phyloP scores from a whole-genome alignment of 1,140 invertebrate genomes.

The Coboldia fuscipes region DNA sequence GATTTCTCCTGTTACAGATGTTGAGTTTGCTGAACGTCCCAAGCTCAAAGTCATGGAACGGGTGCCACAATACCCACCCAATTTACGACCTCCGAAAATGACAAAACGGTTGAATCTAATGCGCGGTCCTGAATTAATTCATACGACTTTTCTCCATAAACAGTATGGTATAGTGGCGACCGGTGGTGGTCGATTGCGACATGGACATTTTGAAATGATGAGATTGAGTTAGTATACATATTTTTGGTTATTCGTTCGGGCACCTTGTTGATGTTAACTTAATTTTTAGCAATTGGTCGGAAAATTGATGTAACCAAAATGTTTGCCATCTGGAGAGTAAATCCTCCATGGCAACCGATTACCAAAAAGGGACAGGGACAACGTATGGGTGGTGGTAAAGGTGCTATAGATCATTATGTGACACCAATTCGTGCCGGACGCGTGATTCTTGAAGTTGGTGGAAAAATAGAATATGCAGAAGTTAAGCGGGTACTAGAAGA shows the following conservation, averaged over 20 bases:
- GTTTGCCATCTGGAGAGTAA: slow-evolving; percentile 92
- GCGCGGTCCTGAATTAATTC: slow-evolving; percentile 69
- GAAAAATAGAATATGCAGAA: slow-evolving; percentile 70
- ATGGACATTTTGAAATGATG: slow-evolving; percentile 74
- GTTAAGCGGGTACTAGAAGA: slow-evolving; percentile 40
- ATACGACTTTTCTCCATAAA: slow-evolving; percentile 51
- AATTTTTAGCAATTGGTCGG: slow-evolving; percentile 23
- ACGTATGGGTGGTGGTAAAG: slow-evolving; percentile 92
- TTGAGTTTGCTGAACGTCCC: slow-evolving; percentile 46
- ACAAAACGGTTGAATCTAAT: slow-evolving; percentile 58
- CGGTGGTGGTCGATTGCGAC: slow-evolving; percentile 58
- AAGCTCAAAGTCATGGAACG: slow-evolving; percentile 46
- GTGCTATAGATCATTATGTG: slow-evolving; percentile 84
- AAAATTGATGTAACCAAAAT: slow-evolving; percentile 55
- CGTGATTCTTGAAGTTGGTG: slow-evolving; percentile 90
- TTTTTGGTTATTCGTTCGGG: background rate
- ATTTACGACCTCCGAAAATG: slow-evolving; percentile 56
- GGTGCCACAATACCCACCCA: slow-evolving; percentile 41
- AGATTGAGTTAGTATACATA: slow-evolving; percentile 35
- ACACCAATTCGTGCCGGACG: slow-evolving; percentile 78
- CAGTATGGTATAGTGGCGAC: slow-evolving; percentile 82
- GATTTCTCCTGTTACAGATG: slow-evolving; percentile 23
- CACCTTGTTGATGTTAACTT: background rate
- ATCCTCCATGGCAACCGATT: slow-evolving; percentile 85
- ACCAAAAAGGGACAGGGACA: slow-evolving; percentile 79